Conservation (phyloP, 1,140 invertebrate species). For the Eurosta solidaginis region DNA sequence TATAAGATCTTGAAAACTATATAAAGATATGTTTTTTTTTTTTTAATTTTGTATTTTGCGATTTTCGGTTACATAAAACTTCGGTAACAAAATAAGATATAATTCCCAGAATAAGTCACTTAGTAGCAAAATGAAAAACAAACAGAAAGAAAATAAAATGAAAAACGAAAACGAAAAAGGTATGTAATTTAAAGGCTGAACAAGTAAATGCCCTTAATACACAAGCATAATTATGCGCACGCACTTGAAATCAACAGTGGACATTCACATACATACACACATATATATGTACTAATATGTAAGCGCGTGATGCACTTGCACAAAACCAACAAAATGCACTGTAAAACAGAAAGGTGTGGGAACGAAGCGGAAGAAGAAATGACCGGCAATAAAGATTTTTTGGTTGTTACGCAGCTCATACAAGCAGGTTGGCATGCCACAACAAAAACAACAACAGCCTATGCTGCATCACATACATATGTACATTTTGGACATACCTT, state of each 20-base stretch:
- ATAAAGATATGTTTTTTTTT: no score
- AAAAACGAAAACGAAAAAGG: not conserved
- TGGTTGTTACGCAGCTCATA: not conserved
- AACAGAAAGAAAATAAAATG: not conserved
- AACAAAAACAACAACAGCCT: not conserved
- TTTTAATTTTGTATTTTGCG: no score
- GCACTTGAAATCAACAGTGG: not conserved
- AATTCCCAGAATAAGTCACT: not conserved
- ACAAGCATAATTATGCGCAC: not conserved
- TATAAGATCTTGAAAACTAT: no score
- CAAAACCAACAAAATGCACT: not conserved
- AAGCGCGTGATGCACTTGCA: not conserved
- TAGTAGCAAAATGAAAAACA: not conserved
- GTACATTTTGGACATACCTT: no score
- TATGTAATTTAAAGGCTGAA: not conserved
- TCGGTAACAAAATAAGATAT: not conserved
- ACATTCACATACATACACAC: not conserved
- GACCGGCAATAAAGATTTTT: not conserved
- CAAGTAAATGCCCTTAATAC: conserved; percentile 8
- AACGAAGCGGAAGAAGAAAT: not conserved
- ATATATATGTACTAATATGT: not conserved
- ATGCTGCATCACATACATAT: no score
- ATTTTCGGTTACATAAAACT: not conserved
- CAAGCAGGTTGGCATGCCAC: not conserved
- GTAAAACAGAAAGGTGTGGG: not conserved